phyloP scores from a whole-genome alignment of 2,797 vertebrate species.

The Pampus argenteus region DNA sequence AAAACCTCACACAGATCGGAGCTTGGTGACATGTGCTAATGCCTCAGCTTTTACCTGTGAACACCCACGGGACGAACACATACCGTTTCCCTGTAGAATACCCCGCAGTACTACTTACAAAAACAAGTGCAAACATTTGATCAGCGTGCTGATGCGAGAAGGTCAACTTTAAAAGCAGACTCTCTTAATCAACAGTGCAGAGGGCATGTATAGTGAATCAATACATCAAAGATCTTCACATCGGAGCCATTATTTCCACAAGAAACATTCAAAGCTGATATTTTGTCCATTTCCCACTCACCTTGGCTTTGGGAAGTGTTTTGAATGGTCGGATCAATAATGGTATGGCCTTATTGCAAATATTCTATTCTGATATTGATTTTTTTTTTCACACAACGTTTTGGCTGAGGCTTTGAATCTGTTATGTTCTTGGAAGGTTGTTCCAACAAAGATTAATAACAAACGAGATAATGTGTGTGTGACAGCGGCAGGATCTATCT shows the following conservation, averaged over 20 bases:
- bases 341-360: conserved; percentile 54
- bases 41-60: conserved; percentile 39
- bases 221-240: conserved; percentile 38
- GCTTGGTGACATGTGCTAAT: conserved; percentile 34
- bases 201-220: conserved; percentile 31
- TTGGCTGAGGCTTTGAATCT: conserved; percentile 28
- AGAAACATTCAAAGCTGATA: conserved; percentile 30
- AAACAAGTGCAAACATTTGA: conserved; percentile 57
- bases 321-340: conserved; percentile 42
- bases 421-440: conserved; percentile 14
- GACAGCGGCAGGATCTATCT: not conserved
- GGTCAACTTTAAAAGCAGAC: conserved; percentile 56
- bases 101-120: conserved; percentile 28
- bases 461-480: conserved; percentile 7
- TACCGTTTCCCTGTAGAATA: conserved; percentile 1
- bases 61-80: conserved; percentile 25
- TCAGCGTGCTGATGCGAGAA: conserved; percentile 33
- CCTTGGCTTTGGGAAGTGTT: conserved; percentile 38
- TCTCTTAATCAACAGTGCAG: conserved; percentile 44
- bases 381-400: conserved; percentile 17
- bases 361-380: conserved; percentile 58
- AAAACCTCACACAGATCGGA: conserved; percentile 17
- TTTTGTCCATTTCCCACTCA: conserved; percentile 25
- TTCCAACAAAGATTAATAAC: conserved; percentile 44
- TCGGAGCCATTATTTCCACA: conserved; percentile 25